These are phyloP conservation scores for Dicrurus megarhynchus DNA, from an alignment of 2,113 vertebrate genomes.

Conservation along the genomic window DNA sequence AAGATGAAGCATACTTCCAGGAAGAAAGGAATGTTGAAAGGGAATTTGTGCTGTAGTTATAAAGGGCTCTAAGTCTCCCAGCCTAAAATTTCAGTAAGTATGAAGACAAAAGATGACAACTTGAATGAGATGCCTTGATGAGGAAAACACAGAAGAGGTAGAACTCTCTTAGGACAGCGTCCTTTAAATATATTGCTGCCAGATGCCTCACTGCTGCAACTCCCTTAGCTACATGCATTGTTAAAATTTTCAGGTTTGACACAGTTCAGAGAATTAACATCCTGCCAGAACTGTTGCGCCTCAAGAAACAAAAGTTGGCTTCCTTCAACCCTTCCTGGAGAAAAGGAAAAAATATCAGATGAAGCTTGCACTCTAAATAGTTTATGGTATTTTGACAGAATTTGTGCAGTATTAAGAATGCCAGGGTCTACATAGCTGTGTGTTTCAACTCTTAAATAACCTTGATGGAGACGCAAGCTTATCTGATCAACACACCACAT, in stretches of 20 bases:
- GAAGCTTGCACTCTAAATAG: background rate
- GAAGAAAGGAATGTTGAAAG: background rate
- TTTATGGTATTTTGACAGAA: background rate
- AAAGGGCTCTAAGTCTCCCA: background rate
- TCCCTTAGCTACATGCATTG: background rate
- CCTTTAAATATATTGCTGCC: slow-evolving; percentile 21
- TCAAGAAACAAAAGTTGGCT: background rate
- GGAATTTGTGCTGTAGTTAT: slow-evolving; percentile 23
- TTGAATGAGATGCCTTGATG: slow-evolving; percentile 30
- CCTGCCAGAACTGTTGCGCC: background rate
- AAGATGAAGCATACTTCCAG: background rate
- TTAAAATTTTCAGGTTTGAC: background rate
- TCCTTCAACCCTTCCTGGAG: slow-evolving; percentile 17
- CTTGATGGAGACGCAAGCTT: background rate
- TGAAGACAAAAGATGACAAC: slow-evolving; percentile 1
- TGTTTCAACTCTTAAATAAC: background rate
- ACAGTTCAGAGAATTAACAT: background rate
- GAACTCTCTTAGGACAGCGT: slow-evolving; percentile 26
- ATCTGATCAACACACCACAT: slow-evolving; percentile 19
- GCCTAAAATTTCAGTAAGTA: background rate
- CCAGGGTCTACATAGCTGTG: background rate
- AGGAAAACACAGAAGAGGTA: slow-evolving; percentile 42
- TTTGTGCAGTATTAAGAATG: background rate
- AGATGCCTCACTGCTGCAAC: background rate
- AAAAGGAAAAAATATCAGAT: background rate